These are phyloP conservation scores for Leuctra nigra DNA, from an alignment of 2,888 invertebrate species.

Conservation along the genomic window DNA sequence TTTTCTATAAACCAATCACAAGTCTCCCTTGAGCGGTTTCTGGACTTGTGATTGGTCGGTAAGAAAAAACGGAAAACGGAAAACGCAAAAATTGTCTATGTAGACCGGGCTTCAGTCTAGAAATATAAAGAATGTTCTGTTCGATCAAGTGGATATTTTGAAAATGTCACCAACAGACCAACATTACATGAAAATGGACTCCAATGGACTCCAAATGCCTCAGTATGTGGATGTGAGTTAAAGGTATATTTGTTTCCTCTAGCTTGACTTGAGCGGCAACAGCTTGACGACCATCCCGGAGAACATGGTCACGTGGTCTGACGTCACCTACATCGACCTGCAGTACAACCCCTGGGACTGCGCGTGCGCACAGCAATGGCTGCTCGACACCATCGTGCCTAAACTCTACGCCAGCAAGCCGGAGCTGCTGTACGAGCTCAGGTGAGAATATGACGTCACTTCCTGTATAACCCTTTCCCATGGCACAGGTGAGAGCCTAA, in stretches of 20 bases:
- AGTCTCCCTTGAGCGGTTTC: no score
- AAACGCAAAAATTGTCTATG: no score
- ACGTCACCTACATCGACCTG: constrained; percentile 41
- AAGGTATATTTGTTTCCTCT: constrained; percentile 20
- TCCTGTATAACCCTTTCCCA: no score
- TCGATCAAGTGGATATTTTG: no score
- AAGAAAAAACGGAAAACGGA: no score
- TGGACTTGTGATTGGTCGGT: no score
- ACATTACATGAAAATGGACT: no score
- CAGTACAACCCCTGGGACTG: constrained; percentile 59
- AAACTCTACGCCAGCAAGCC: constrained; percentile 43
- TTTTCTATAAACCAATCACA: no score
- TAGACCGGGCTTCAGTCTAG: no score
- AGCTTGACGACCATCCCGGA: constrained; percentile 41
- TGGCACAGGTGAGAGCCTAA: no score
- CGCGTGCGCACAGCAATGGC: constrained; percentile 52
- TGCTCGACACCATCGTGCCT: constrained; percentile 48
- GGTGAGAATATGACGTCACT: constrained; percentile 40
- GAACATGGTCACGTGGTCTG: constrained; percentile 17
- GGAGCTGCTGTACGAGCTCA: constrained; percentile 44
- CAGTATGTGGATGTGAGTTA: neutral
- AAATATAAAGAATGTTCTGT: no score
- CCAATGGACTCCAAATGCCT: neutral
- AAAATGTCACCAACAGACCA: no score
- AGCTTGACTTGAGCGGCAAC: constrained; percentile 54